phyloP scores from a whole-genome alignment of 2,797 vertebrate genomes.

The Chaunax sp. region DNA sequence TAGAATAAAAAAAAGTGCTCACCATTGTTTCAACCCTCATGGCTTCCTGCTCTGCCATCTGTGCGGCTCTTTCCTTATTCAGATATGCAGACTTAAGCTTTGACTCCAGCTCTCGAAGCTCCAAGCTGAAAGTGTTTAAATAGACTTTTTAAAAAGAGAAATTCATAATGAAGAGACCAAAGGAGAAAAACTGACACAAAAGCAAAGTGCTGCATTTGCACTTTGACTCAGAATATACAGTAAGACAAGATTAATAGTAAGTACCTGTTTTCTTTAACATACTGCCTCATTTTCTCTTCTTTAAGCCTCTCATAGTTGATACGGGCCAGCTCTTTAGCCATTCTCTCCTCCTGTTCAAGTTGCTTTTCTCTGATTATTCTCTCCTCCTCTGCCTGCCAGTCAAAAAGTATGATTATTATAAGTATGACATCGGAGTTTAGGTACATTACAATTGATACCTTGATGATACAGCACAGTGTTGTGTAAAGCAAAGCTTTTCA shows the following conservation, averaged over 20 bases:
- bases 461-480: neutral
- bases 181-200: slow-evolving; percentile 3
- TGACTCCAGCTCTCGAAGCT: slow-evolving; percentile 91
- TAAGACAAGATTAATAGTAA: neutral
- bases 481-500: neutral
- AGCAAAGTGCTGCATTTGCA: slow-evolving; percentile 1
- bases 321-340: slow-evolving; percentile 87
- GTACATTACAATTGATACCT: neutral
- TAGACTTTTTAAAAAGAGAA: neutral
- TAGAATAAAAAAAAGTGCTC: slow-evolving; percentile 52
- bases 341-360: slow-evolving; percentile 87
- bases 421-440: neutral
- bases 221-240: slow-evolving; percentile 1
- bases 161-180: neutral
- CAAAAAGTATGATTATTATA: neutral
- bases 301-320: slow-evolving; percentile 81
- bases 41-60: slow-evolving; percentile 91
- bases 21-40: slow-evolving; percentile 88
- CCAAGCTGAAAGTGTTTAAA: slow-evolving; percentile 79
- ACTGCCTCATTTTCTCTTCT: slow-evolving; percentile 91
- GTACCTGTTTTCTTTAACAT: slow-evolving; percentile 92
- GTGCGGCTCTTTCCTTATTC: slow-evolving; percentile 91
- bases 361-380: slow-evolving; percentile 72
- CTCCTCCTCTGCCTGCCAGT: slow-evolving; percentile 85
- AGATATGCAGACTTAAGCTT: slow-evolving; percentile 91